Evolutionary conservation across 2,113 vertebrate genomes (phyloP).

Genomic region (Tringa solitaria): DNA sequence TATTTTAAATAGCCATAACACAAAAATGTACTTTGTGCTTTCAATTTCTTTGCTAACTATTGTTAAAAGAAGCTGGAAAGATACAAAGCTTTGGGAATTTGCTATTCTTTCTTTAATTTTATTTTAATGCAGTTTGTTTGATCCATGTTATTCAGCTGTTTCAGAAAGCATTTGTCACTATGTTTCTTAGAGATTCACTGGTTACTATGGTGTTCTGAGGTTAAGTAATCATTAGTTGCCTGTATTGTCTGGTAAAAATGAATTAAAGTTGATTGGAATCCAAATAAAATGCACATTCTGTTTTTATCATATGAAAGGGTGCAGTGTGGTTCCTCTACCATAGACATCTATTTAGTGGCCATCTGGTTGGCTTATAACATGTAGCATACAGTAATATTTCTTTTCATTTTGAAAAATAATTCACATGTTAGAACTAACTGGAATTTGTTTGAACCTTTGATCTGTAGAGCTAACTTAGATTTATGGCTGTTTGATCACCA

Average conservation of each 20-base stretch:
- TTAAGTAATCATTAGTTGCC: constrained; percentile 60
- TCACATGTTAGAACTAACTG: neutral
- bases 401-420: neutral
- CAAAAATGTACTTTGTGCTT: neutral
- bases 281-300: constrained; percentile 1
- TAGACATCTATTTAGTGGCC: neutral
- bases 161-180: constrained; percentile 9
- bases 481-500: neutral
- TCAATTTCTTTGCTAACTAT: neutral
- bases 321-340: neutral
- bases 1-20: no score
- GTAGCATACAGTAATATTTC: neutral
- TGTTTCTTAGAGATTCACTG: constrained; percentile 16
- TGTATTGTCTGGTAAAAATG: constrained; percentile 54
- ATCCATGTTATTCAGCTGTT: neutral
- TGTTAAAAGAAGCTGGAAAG: neutral
- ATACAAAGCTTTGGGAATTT: neutral
- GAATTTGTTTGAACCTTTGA: neutral
- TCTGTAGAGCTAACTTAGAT: neutral
- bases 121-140: constrained; percentile 5
- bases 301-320: constrained; percentile 5
- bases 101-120: neutral
- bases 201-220: constrained; percentile 36
- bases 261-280: constrained; percentile 58
- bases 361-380: neutral